phyloP scores from a whole-genome alignment of 2,888 invertebrate genomes.

The Nomada goodeniana region DNA sequence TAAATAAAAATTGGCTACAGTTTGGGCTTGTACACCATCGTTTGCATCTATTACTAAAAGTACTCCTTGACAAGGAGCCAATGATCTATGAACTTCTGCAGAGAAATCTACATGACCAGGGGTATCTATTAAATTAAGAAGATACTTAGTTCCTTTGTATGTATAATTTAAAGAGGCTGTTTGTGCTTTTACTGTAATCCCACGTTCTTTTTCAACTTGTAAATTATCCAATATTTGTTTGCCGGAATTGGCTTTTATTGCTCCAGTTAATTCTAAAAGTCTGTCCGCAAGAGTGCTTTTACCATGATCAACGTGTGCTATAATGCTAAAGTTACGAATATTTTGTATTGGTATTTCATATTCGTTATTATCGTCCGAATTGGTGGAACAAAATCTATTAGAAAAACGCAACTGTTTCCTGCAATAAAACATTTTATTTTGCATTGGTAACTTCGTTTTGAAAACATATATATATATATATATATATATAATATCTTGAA shows the following conservation, averaged over 20 bases:
- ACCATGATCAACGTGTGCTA: conserved; percentile 99
- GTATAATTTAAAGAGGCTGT: conserved; percentile 94
- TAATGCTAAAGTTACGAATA: conserved; percentile 97
- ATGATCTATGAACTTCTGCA: conserved; percentile 96
- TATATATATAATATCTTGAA: too few relatives aligned
- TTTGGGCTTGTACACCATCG: conserved; percentile 98
- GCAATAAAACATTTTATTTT: conserved; percentile 17
- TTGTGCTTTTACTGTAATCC: conserved; percentile 99
- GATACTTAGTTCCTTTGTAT: conserved; percentile 89
- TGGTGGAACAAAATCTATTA: conserved; percentile 24
- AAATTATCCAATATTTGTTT: conserved; percentile 91
- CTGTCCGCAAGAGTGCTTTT: conserved; percentile 99
- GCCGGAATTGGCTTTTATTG: conserved; percentile 88
- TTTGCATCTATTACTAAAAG: conserved; percentile 98
- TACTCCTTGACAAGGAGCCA: conserved; percentile 97
- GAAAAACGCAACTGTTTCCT: conserved; percentile 11
- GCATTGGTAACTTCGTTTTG: not conserved
- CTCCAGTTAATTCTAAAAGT: conserved; percentile 96
- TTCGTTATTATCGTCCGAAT: conserved; percentile 52
- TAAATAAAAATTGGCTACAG: conserved; percentile 97
- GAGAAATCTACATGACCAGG: conserved; percentile 99
- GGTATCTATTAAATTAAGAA: conserved; percentile 98
- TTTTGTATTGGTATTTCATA: conserved; percentile 84
- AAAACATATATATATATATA: too few relatives aligned
- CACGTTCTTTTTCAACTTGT: conserved; percentile 97